Evolutionary conservation across 1,140 invertebrate genomes (phyloP), one percentile per base, ranked within the genome.

Genomic region (Microplitis demolitor): DNA sequence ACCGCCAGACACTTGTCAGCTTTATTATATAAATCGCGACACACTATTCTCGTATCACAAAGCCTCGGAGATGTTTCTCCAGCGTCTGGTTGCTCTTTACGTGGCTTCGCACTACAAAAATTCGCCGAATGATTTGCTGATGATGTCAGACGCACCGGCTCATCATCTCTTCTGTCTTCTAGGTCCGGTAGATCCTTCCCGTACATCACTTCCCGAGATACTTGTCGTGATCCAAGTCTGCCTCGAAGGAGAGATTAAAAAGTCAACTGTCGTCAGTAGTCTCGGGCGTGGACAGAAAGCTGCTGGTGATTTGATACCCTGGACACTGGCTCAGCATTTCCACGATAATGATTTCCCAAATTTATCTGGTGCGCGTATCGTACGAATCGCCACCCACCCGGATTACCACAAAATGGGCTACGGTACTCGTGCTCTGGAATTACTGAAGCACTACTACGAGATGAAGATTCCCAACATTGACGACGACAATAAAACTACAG

Each of bases 51-150:
- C 96, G 68, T 99, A 97, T 83, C 97, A 99, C 80, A 95, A 95
- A 85, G 96, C 96, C 0, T 97, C 98, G 0, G 98, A 99, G 87
- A 88, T 91, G 2, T 99, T 99, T 87, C 88, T 99, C 4, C 96
- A 99, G 80, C 88, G 94, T 78, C 80, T 99, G 0, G 95, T 99
- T 72, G 91, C 95, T 39, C 91, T 99, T 4, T 98, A 97, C 84
- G 98, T 99, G 0, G 92, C 98, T 0, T 99, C 98, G 11, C 98
- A 99, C 89, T 99, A 99, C 83, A 99, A 98, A 91, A 99, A 99
- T 87, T 97, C 94, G 69, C 98, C 98, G 1, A 99, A 99, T 89
- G 98, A 99, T 89, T 88, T 99, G 8, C 98, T 99, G 90, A 94
- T 99, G 91, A 91, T 99, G 87, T 98, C 97, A 9, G 98, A 99